A percentile compares a stretch with the other conserved stretches of the same genome.
Conservation (phyloP, 2,797 vertebrate species). For the Helarctos malayanus region DNA sequence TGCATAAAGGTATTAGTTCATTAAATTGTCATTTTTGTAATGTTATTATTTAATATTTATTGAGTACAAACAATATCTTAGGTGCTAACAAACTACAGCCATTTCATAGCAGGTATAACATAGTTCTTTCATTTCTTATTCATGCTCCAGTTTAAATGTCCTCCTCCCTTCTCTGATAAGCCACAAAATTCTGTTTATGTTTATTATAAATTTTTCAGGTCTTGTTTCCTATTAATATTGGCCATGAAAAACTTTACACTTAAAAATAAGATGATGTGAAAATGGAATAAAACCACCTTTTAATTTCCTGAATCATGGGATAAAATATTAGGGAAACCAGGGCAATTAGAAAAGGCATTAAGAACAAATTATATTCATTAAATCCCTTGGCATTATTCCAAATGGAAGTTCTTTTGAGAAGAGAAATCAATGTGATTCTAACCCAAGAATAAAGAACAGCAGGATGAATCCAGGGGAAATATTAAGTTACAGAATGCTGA, state of each 20-base stretch:
- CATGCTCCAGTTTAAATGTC: neutral
- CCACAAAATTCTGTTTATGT: neutral
- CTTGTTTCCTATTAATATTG: neutral
- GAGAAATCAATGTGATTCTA: conserved; percentile 40
- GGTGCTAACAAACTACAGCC: neutral
- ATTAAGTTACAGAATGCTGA: neutral
- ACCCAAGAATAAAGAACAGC: neutral
- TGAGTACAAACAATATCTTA: conserved; percentile 23
- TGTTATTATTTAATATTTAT: conserved; percentile 58
- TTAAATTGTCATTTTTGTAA: conserved; percentile 46
- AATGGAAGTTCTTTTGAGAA: conserved; percentile 60
- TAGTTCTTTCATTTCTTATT: neutral
- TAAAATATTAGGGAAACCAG: conserved; percentile 43
- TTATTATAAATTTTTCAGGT: neutral
- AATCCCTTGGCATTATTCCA: conserved; percentile 29
- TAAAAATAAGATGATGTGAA: conserved; percentile 54
- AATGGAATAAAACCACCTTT: conserved; percentile 1
- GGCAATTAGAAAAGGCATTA: conserved; percentile 66
- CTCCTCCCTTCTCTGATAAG: neutral
- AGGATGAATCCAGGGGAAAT: neutral
- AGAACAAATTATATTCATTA: conserved; percentile 62
- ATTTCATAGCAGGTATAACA: conserved; percentile 2
- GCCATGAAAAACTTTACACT: neutral
- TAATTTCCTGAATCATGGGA: conserved; percentile 45
- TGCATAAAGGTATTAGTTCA: neutral